Percentiles rank a stretch among this genome's conserved stretches.
Conservation (phyloP, 2,888 invertebrate genomes). For the Xanthostigma xanthostigma region DNA sequence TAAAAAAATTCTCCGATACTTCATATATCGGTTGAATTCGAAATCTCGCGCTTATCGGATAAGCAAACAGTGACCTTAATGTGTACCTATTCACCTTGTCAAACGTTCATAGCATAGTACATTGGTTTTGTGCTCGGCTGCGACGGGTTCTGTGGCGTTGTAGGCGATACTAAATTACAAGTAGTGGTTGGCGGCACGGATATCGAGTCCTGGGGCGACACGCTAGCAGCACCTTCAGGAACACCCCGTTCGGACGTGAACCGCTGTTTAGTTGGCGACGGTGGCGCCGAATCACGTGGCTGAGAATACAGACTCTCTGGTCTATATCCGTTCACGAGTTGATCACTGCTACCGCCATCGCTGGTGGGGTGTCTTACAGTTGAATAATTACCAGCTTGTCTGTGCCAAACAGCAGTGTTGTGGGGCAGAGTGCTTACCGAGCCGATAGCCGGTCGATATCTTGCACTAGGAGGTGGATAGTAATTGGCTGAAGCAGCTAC, state of each 20-base stretch:
- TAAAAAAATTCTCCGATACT: conserved; percentile 1
- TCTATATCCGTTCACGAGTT: conserved; percentile 20
- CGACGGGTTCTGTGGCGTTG: conserved; percentile 34
- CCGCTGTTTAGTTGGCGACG: conserved; percentile 36
- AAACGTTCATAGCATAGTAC: conserved; percentile 79
- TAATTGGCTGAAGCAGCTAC: conserved; percentile 11
- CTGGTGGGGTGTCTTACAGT: not conserved
- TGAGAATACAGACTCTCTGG: conserved; percentile 15
- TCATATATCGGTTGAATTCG: conserved; percentile 1
- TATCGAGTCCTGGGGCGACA: conserved; percentile 46
- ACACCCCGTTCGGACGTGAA: conserved; percentile 47
- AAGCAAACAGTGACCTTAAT: conserved; percentile 18
- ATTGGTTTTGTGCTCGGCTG: conserved; percentile 36
- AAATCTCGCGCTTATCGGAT: not conserved
- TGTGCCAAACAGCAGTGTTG: conserved; percentile 16
- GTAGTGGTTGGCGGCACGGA: conserved; percentile 21
- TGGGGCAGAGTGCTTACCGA: conserved; percentile 15
- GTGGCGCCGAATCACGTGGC: conserved; percentile 28
- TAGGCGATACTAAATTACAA: conserved; percentile 28
- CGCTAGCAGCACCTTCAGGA: conserved; percentile 60
- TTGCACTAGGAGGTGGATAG: not conserved
- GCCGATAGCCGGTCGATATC: conserved; percentile 21
- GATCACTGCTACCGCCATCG: conserved; percentile 21
- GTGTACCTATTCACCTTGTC: conserved; percentile 47
- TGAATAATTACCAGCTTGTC: conserved; percentile 18